phyloP scores from a whole-genome alignment of 1,140 invertebrate genomes.

The Pteromalus puparum region DNA sequence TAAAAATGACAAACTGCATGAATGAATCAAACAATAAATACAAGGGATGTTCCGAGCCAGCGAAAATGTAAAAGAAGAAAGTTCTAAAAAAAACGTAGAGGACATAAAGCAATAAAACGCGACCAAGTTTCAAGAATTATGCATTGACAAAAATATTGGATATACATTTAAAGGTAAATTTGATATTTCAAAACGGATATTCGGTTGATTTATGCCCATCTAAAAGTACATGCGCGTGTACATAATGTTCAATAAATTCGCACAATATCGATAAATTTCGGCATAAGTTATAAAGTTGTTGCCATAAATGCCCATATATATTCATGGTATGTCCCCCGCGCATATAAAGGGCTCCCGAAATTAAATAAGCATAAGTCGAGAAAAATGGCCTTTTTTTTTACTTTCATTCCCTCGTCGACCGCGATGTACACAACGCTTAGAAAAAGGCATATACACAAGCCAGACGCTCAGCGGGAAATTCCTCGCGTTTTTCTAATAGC shows the following conservation, averaged over 20 bases:
- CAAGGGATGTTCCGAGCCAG: not conserved
- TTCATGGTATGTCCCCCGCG: not conserved
- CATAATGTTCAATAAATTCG: not conserved
- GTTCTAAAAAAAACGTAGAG: not conserved
- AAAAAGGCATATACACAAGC: too few relatives aligned
- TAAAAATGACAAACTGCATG: conserved; percentile 17
- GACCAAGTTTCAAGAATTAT: not conserved
- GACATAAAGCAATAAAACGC: conserved; percentile 1
- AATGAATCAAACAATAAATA: conserved; percentile 18
- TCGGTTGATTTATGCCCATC: not conserved
- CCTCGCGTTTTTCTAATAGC: not conserved
- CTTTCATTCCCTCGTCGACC: not conserved
- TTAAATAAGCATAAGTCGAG: not conserved
- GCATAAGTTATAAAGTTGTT: not conserved
- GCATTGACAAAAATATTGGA: not conserved
- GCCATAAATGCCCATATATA: not conserved
- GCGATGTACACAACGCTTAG: too few relatives aligned
- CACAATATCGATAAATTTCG: not conserved
- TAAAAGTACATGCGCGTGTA: not conserved
- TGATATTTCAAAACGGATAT: not conserved
- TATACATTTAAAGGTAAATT: not conserved
- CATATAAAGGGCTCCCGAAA: too few relatives aligned
- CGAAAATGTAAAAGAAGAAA: not conserved
- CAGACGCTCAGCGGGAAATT: not conserved
- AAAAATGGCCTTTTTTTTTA: conserved; percentile 1